phyloP scores from a whole-genome alignment of 2,797 vertebrate species.

The Borostomias antarcticus region DNA sequence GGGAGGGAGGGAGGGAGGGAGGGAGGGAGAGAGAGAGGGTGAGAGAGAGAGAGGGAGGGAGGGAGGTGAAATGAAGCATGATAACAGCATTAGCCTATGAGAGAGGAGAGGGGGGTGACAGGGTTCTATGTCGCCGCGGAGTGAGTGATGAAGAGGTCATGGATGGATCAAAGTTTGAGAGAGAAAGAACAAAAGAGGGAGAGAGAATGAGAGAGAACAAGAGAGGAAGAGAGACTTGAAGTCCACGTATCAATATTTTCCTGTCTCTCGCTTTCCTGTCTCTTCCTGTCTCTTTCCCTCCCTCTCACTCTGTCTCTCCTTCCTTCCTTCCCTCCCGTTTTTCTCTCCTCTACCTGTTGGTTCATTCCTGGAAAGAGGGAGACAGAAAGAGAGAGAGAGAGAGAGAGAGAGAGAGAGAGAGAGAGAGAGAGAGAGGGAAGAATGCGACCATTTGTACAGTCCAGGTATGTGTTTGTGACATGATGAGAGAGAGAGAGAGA shows the following conservation, averaged over 20 bases:
- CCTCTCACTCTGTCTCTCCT: too few species aligned
- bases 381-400: background rate
- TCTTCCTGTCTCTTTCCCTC: too few species aligned
- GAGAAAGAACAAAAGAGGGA: slow-evolving; percentile 44
- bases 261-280: too few species aligned
- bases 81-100: too few species aligned
- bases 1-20: slow-evolving; percentile 14
- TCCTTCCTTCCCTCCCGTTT: background rate
- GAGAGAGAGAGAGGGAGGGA: slow-evolving; percentile 13
- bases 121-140: slow-evolving; percentile 58
- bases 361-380: slow-evolving; percentile 2
- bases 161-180: too few species aligned
- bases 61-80: background rate
- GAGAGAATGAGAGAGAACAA: too few species aligned
- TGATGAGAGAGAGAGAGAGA: background rate
- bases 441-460: too few species aligned
- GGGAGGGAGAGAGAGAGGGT: background rate
- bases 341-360: background rate
- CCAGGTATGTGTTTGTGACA: too few species aligned
- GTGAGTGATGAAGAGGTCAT: too few species aligned
- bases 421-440: background rate
- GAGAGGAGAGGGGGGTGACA: slow-evolving; percentile 37
- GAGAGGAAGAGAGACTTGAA: too few species aligned
- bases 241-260: too few species aligned
- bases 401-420: background rate